Evolutionary conservation across 2,888 invertebrate genomes (phyloP), one percentile per base, ranked within the genome.

Genomic region (Temnothorax ravouxi): DNA sequence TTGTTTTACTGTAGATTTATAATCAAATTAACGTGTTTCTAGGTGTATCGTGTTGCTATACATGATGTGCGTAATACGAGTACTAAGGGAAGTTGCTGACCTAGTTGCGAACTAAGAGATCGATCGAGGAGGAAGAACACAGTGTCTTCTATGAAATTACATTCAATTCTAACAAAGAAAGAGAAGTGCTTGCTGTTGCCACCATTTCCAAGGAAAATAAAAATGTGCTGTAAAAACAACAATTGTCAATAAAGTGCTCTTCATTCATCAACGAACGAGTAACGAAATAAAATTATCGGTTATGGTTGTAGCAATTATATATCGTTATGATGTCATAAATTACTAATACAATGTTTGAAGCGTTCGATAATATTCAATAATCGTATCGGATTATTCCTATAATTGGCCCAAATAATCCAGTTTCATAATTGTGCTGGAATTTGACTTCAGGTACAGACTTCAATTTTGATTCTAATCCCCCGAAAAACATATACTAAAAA

Each of bases 71-170:
- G 59, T 59, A 59, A 71, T 38, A 56, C 25, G 25, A 59, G 8
- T 25, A 21, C 59, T 80, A 25, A 59, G 54, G 11, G 25, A 61
- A 62, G 54, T 62, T 44, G 44, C 18, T 80, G 79, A 80, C 79
- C 79, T 44, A 80, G 79, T 80, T 80, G 38, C 47, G n/a, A 71
- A 80, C 47, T 34, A 61, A 80, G 79, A 71, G 47, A 80, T 71
- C 79, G 79, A 80, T 80, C 79, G 79, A 59, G 34, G 59, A 69
- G 38, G 64, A 64, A 64, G 64, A 59, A 69, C 71, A 2, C 8
- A 61, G 79, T 80, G 29, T 71, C 79, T 80, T 80, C 59, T 71
- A 80, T 71, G 59, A 80, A 80, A 71, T 80, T 80, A 80, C 71
- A 71, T 80, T 80, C 38, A 80, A 61, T 80, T 80, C 71, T 50